Conservation (phyloP, 2,888 invertebrate genomes). For the Drosophila subsilvestris region DNA sequence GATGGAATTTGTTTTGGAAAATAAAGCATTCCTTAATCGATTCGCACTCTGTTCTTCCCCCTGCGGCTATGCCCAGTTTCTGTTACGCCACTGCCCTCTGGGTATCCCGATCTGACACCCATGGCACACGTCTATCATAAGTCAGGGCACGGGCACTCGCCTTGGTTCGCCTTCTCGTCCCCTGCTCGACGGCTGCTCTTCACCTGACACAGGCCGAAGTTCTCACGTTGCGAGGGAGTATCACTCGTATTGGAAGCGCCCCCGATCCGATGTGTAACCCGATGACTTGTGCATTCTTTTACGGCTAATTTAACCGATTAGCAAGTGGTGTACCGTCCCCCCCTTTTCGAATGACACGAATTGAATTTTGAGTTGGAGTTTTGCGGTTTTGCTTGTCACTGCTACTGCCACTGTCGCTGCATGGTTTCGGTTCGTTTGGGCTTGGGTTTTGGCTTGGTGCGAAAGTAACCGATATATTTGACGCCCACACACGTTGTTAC, state of each 20-base stretch:
- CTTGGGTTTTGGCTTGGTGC: slow-evolving; percentile 19
- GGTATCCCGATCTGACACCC: slow-evolving; percentile 17
- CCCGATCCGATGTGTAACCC: slow-evolving; percentile 52
- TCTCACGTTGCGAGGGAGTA: slow-evolving; percentile 77
- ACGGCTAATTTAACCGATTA: slow-evolving; percentile 81
- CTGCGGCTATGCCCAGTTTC: too few species aligned
- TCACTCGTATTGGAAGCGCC: not conserved
- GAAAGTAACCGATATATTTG: slow-evolving; percentile 61
- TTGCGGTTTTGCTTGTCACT: slow-evolving; percentile 45
- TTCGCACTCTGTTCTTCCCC: too few species aligned
- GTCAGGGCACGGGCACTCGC: slow-evolving; percentile 37
- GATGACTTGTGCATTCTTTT: slow-evolving; percentile 71
- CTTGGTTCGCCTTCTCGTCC: slow-evolving; percentile 2
- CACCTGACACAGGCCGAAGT: slow-evolving; percentile 40
- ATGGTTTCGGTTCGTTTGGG: slow-evolving; percentile 31
- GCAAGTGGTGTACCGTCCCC: slow-evolving; percentile 54
- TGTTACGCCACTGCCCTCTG: slow-evolving; percentile 20
- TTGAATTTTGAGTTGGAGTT: slow-evolving; percentile 29
- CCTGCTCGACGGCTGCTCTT: slow-evolving; percentile 7
- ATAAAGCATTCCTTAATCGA: too few species aligned
- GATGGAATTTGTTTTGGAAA: not conserved
- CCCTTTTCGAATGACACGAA: slow-evolving; percentile 5
- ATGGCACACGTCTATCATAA: slow-evolving; percentile 78
- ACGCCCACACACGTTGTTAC: slow-evolving; percentile 72
- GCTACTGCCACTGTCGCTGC: slow-evolving; percentile 27